Conservation (phyloP, 2,888 invertebrate species). For the Lasioglossum malachurum region DNA sequence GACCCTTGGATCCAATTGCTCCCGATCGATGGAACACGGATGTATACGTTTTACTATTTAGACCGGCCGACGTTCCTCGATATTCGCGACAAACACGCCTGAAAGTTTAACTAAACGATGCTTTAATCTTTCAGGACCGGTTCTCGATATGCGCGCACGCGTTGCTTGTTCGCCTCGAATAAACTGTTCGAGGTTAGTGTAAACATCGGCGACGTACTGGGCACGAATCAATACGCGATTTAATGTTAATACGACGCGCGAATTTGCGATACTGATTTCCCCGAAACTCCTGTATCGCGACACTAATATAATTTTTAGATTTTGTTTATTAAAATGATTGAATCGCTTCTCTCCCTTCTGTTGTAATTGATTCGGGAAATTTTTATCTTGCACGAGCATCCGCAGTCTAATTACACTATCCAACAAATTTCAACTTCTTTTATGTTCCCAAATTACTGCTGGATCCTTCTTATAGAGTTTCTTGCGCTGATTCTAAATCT, state of each 20-base stretch:
- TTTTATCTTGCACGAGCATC: too few relatives aligned
- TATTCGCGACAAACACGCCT: not conserved
- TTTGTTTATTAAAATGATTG: too few relatives aligned
- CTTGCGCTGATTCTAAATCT: too few relatives aligned
- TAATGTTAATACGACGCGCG: not conserved
- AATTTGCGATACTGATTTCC: not conserved
- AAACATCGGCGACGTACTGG: not conserved
- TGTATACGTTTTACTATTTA: conserved; percentile 27
- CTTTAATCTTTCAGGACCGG: not conserved
- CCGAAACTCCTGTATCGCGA: too few relatives aligned
- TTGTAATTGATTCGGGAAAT: too few relatives aligned
- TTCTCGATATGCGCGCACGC: not conserved
- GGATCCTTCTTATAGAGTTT: too few relatives aligned
- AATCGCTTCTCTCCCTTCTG: too few relatives aligned
- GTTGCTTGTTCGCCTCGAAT: not conserved
- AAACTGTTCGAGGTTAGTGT: not conserved
- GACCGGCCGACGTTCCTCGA: too few relatives aligned
- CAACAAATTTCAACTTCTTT: too few relatives aligned
- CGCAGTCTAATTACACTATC: too few relatives aligned
- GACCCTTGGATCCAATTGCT: conserved; percentile 43
- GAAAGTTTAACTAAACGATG: not conserved
- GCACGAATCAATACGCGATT: not conserved
- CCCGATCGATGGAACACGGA: conserved; percentile 32
- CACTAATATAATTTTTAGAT: too few relatives aligned
- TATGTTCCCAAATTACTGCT: too few relatives aligned